Evolutionary conservation across 30 jellyfish, hydroid and myxozoan species (phyloP), one percentile per base, ranked within the genome.

Genomic region (Hydractinia symbiolongicarpus): DNA sequence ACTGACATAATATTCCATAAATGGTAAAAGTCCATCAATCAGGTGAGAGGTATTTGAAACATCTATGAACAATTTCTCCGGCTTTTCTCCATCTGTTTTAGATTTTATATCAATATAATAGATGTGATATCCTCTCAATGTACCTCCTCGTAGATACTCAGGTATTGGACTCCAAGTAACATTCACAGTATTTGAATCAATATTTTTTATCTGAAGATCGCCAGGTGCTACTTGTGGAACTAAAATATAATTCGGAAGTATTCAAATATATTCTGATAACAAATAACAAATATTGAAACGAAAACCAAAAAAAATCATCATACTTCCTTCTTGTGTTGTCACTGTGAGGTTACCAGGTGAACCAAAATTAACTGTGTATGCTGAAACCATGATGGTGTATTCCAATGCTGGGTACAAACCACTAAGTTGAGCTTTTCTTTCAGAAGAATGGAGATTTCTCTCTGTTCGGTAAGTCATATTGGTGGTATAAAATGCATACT

Each of bases 161-260:
- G 85, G 85, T 11, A 77, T 6, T 16, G 61, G 8, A 19, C 17
- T 17, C 85, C 85, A 77, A 17, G 54, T 7, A 19, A 55, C 6
- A 15, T 5, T 53, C 11, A 77, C 79, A n/a, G 75, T 51, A 54
- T 79, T 9, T 13, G 8, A 52, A 55, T 61, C 40, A 17, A 21
- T 52, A 56, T 77, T 60, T 30, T 53, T 53, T 17, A 55, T 19
- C 5, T 61, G 8, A 55, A 77, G 16, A 11, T 55, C 55, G 10
- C 55, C 53, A 9, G 85, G 85, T 55, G 85, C 54, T 50, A 74
- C 66, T 30, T 74, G 83, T 9, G 83, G 83, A n/a, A n/a, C 83
- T 74, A 50, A 13, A 50, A 40, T 5, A 56, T 49, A 50, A 66
- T 19, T 6, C 44, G 69, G 17, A 13, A 58, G 69, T 13, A 11